Evolutionary conservation across 2,797 vertebrate species (phyloP), one percentile per base, ranked within the genome.

Genomic region (Neopelma chrysocephalum): DNA sequence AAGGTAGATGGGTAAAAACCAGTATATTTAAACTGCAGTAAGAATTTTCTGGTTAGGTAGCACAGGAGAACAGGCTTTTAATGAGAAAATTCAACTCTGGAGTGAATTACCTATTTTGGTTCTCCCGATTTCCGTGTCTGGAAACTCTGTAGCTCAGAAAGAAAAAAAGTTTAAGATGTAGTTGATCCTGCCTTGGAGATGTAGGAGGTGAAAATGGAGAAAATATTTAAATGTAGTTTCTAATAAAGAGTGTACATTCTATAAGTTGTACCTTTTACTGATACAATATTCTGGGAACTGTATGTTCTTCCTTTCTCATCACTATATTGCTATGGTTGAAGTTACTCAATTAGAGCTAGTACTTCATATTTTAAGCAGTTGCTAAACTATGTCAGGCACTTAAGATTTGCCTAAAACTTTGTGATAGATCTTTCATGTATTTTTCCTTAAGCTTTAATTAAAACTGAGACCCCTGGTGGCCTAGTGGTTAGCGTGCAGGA

Each of bases 391-490:
- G 58, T 93, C 91, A 88, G 88, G 71, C 54, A 32, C 32, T 83
- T 90, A 72, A 76, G 69, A 82, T 73, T 94, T 83, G 38, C 69
- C 65, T 93, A 47, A 78, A 94, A 93, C 85, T 81, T 91, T 83
- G 32, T 94, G 88, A 93, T 75, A 50, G 53, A 72, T 88, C 50
- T 94, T 94, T 66, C 38, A 69, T 51, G 5, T 22, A 58, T 93
- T 88, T 84, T 26, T 31, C 57, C 61, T 70, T 91, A 91, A 94
- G 34, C 65, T 88, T 94, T 94, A 94, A 88, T 96, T 94, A 91
- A 94, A 95, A 57, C 57, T 86, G n/a, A n/a, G n/a, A n/a, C n/a
- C n/a, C n/a, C n/a, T n/a, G n/a, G n/a, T n/a, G n/a, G n/a, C n/a
- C n/a, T n/a, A n/a, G n/a, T n/a, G n/a, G n/a, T n/a, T n/a, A n/a